Conservation (phyloP, 1,140 invertebrate genomes). For the Cydia strobilella region DNA sequence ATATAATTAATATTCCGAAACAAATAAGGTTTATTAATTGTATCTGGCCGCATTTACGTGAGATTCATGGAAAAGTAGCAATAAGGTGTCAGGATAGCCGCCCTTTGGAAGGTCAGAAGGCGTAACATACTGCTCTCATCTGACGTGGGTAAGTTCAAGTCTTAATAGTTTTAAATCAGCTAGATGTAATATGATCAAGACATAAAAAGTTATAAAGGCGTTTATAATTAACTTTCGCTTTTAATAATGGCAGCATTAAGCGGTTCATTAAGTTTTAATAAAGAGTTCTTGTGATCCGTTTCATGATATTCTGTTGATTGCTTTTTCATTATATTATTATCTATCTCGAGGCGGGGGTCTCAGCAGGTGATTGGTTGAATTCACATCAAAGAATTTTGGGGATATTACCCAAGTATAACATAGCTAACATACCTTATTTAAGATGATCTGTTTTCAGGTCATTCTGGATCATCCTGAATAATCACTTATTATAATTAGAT, state of each 20-base stretch:
- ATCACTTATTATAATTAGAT: too few relatives aligned
- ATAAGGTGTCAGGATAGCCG: not conserved
- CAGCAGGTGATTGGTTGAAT: not conserved
- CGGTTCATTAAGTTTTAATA: slow-evolving; percentile 27
- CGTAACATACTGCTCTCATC: too few relatives aligned
- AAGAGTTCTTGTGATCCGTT: slow-evolving; percentile 27
- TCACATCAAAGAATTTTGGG: too few relatives aligned
- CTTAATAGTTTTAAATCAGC: not conserved
- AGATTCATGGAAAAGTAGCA: not conserved
- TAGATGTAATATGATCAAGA: not conserved
- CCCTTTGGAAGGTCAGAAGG: not conserved
- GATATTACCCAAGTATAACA: too few relatives aligned
- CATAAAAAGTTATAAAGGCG: not conserved
- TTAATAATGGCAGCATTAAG: not conserved
- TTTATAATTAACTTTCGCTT: slow-evolving; percentile 14
- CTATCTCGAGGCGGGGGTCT: not conserved
- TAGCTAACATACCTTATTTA: too few relatives aligned
- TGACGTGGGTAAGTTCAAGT: too few relatives aligned
- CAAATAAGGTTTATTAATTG: not conserved
- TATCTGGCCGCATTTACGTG: not conserved
- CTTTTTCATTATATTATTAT: slow-evolving; percentile 7
- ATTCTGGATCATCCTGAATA: too few relatives aligned
- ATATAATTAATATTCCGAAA: not conserved
- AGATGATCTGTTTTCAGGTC: too few relatives aligned
- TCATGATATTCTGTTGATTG: slow-evolving; percentile 4